Conservation (phyloP, 2,113 vertebrate genomes). For the Paraplagusia blochii region DNA sequence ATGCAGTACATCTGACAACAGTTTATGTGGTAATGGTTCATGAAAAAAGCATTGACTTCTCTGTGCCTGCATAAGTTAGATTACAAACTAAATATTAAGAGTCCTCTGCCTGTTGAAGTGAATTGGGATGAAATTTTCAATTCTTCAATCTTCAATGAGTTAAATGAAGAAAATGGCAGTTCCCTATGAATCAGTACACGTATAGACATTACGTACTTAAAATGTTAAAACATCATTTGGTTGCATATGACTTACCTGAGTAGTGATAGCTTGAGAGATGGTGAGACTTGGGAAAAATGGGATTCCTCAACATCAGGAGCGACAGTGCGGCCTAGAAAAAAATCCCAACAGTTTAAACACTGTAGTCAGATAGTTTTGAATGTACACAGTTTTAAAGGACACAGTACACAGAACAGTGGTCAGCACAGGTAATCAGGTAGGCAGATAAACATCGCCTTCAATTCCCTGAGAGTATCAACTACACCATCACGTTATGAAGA, state of each 20-base stretch:
- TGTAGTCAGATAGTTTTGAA: background rate
- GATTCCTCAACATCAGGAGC: constrained; percentile 84
- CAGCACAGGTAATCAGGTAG: constrained; percentile 8
- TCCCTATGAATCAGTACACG: no score
- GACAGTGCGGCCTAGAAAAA: constrained; percentile 82
- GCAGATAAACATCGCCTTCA: constrained; percentile 11
- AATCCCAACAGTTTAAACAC: constrained; percentile 1
- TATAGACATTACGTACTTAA: background rate
- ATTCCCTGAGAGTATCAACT: constrained; percentile 5
- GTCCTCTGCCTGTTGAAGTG: no score
- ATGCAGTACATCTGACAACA: no score
- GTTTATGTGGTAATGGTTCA: no score
- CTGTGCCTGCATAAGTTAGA: no score
- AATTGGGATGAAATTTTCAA: no score
- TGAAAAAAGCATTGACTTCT: no score
- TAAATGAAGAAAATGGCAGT: no score
- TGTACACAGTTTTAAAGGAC: background rate
- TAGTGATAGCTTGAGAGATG: constrained; percentile 91
- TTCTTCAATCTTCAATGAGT: no score
- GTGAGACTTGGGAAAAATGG: constrained; percentile 77
- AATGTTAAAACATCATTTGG: background rate
- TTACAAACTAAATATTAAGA: no score
- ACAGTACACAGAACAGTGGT: background rate
- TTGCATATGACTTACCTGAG: constrained; percentile 78
- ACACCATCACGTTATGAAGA: background rate